These are phyloP conservation scores for Rosalia funebris DNA, from an alignment of 2,888 invertebrate species.

Conservation along the genomic window DNA sequence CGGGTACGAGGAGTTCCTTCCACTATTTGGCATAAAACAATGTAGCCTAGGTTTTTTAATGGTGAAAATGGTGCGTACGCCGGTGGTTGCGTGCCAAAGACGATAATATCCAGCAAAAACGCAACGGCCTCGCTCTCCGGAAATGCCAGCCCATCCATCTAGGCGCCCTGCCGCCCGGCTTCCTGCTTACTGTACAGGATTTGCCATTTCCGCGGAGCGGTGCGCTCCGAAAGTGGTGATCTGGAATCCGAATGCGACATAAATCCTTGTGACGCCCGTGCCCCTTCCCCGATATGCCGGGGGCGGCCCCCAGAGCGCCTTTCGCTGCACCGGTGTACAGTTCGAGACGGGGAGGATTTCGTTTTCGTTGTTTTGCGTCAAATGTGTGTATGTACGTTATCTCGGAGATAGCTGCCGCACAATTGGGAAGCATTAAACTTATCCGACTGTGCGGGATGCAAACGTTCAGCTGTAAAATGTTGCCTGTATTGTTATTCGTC, in stretches of 20 bases:
- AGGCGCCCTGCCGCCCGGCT: conserved; percentile 34
- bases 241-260: conserved; percentile 41
- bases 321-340: background rate
- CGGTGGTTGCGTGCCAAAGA: conserved; percentile 3
- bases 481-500: no score
- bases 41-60: no score
- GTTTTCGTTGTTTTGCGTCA: no score
- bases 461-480: no score
- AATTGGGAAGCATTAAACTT: no score
- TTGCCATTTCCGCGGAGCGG: conserved; percentile 47
- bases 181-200: conserved; percentile 50
- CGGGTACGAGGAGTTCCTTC: no score
- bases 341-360: background rate
- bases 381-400: no score
- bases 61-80: background rate
- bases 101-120: background rate
- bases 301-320: conserved; percentile 1
- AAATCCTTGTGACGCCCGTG: conserved; percentile 47
- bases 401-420: no score
- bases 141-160: conserved; percentile 38
- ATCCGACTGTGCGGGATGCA: no score
- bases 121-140: background rate
- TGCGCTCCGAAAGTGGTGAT: conserved; percentile 31
- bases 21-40: no score
- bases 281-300: conserved; percentile 24